Evolutionary conservation across 2,113 vertebrate species (phyloP).

Genomic region (Indicator indicator): DNA sequence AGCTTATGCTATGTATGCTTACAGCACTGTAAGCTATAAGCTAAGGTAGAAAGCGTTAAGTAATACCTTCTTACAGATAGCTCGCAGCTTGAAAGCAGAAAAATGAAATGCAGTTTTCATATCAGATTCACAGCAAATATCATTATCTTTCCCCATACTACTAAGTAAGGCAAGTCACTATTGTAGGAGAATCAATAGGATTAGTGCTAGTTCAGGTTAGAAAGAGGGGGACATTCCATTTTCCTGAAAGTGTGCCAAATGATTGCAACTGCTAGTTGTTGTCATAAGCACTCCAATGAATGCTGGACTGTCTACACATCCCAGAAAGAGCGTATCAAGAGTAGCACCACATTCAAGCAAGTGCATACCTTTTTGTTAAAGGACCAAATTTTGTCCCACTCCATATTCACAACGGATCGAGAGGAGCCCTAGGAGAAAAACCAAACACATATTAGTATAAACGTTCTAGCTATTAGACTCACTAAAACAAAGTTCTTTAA

Average conservation of each 20-base stretch:
- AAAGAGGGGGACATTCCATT: slow-evolving; percentile 76
- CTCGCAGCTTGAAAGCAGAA: slow-evolving; percentile 99
- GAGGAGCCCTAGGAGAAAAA: slow-evolving; percentile 86
- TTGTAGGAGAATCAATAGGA: slow-evolving; percentile 35
- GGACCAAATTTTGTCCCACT: slow-evolving; percentile 99
- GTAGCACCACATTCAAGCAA: background rate
- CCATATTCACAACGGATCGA: slow-evolving; percentile 98
- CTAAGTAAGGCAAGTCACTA: slow-evolving; percentile 59
- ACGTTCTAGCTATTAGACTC: background rate
- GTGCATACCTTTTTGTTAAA: slow-evolving; percentile 96
- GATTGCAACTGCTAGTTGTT: slow-evolving; percentile 49
- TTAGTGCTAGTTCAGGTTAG: slow-evolving; percentile 50
- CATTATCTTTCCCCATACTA: slow-evolving; percentile 45
- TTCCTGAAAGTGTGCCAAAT: slow-evolving; percentile 75
- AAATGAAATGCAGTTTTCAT: slow-evolving; percentile 97
- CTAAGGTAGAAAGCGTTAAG: slow-evolving; percentile 81
- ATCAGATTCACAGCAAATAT: slow-evolving; percentile 78
- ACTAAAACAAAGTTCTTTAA: background rate
- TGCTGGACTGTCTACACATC: background rate
- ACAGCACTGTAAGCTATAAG: slow-evolving; percentile 77
- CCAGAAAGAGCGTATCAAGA: background rate
- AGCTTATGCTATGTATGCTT: slow-evolving; percentile 68
- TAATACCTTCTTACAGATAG: slow-evolving; percentile 99
- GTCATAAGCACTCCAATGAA: slow-evolving; percentile 61
- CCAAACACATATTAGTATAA: background rate